phyloP scores from a whole-genome alignment of 2,113 vertebrate species.

The Chaetodon auriga region DNA sequence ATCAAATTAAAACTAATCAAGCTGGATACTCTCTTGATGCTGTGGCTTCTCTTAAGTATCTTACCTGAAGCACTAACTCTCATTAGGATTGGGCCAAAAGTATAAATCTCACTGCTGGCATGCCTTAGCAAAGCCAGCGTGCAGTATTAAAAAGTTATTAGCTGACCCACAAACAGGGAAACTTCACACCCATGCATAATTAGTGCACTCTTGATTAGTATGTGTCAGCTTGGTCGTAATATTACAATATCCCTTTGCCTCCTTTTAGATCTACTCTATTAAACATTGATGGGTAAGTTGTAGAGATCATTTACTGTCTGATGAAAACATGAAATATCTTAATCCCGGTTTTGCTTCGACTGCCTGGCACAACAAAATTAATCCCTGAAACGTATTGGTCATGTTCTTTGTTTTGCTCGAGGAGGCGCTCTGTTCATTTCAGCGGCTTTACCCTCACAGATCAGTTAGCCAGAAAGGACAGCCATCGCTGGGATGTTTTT shows the following conservation, averaged over 20 bases:
- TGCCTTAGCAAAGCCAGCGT: slow-evolving; percentile 13
- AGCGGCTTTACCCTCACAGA: slow-evolving; percentile 29
- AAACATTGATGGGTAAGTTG: slow-evolving; percentile 11
- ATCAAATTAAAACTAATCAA: neutral
- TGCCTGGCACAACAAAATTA: neutral
- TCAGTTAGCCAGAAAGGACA: slow-evolving; percentile 23
- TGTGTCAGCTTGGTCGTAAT: neutral
- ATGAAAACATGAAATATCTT: neutral
- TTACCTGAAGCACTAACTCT: neutral
- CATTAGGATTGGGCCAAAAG: neutral
- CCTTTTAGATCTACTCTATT: neutral
- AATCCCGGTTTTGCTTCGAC: neutral
- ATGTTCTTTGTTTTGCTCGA: slow-evolving; percentile 25
- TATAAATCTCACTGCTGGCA: neutral
- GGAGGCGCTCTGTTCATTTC: slow-evolving; percentile 16
- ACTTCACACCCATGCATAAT: slow-evolving; percentile 29
- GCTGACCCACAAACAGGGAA: slow-evolving; percentile 18
- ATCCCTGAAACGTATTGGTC: slow-evolving; percentile 12
- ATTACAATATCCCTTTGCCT: neutral
- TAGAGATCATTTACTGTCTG: neutral
- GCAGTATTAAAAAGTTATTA: slow-evolving; percentile 4
- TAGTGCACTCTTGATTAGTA: slow-evolving; percentile 4
- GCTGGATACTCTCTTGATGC: neutral
- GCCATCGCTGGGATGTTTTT: slow-evolving; percentile 24
- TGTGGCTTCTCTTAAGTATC: neutral